phyloP scores from a whole-genome alignment of 2,113 vertebrate species.

The Gymnorhina tibicen region DNA sequence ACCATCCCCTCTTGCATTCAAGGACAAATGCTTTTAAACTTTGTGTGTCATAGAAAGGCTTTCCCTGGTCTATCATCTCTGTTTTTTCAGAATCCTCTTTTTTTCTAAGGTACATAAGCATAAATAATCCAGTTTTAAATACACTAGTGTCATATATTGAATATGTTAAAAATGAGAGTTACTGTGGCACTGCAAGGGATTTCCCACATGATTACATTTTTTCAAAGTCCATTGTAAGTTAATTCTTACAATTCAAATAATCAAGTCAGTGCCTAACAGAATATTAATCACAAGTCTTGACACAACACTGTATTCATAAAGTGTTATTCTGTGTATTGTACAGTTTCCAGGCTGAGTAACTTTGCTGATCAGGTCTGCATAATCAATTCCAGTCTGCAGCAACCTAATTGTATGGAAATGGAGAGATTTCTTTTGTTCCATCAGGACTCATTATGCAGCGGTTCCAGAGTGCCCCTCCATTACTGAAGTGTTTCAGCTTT shows the following conservation, averaged over 20 bases:
- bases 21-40: slow-evolving; percentile 46
- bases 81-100: neutral
- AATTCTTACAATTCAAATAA: slow-evolving; percentile 16
- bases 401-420: neutral
- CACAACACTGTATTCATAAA: neutral
- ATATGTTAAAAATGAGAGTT: neutral
- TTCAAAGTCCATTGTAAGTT: neutral
- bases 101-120: neutral
- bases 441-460: neutral
- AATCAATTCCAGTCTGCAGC: neutral
- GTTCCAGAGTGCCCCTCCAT: neutral
- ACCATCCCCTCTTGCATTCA: slow-evolving; percentile 48
- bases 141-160: neutral
- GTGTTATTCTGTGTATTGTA: neutral
- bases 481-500: neutral
- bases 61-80: neutral
- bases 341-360: neutral
- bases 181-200: neutral
- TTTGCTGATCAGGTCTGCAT: slow-evolving; percentile 5
- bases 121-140: slow-evolving; percentile 31
- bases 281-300: slow-evolving; percentile 26
- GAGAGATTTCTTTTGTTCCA: neutral
- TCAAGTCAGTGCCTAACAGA: neutral
- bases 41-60: neutral
- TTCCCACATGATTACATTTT: neutral